phyloP scores from a whole-genome alignment of 2,797 vertebrate genomes.

The Natrix natrix region DNA sequence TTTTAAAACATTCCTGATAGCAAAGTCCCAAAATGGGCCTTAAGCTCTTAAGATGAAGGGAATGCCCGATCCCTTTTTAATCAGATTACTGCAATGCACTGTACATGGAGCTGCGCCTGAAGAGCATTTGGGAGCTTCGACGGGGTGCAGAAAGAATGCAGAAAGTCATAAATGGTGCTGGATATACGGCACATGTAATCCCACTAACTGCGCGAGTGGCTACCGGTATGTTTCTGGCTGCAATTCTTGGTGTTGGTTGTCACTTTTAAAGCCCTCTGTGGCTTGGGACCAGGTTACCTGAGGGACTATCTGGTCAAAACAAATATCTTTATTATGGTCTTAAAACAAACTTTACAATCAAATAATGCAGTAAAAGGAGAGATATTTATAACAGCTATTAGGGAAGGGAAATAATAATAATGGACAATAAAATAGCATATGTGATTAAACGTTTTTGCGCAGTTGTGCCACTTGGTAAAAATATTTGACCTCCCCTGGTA shows the following conservation, averaged over 20 bases:
- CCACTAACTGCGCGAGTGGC: neutral
- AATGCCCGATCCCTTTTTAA: conserved; percentile 33
- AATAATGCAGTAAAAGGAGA: neutral
- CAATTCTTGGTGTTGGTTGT: neutral
- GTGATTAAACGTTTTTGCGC: neutral
- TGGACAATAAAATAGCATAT: neutral
- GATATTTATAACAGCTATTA: neutral
- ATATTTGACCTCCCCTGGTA: neutral
- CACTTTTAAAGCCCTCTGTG: neutral
- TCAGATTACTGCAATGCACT: neutral
- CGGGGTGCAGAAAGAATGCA: neutral
- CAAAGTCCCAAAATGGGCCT: conserved; percentile 15
- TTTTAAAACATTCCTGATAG: neutral
- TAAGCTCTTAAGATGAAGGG: conserved; percentile 51
- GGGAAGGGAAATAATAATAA: neutral
- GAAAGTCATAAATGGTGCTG: neutral
- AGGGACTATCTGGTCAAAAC: neutral
- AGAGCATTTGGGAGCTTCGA: neutral
- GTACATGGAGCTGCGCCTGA: neutral
- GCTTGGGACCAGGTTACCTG: neutral
- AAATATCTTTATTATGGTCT: neutral
- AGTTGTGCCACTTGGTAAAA: neutral
- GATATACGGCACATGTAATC: neutral
- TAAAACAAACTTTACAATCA: neutral
- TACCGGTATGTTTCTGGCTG: neutral